phyloP scores from a whole-genome alignment of 37 sponge, comb jelly and placozoan genomes.

The Aplysina aerophoba region DNA sequence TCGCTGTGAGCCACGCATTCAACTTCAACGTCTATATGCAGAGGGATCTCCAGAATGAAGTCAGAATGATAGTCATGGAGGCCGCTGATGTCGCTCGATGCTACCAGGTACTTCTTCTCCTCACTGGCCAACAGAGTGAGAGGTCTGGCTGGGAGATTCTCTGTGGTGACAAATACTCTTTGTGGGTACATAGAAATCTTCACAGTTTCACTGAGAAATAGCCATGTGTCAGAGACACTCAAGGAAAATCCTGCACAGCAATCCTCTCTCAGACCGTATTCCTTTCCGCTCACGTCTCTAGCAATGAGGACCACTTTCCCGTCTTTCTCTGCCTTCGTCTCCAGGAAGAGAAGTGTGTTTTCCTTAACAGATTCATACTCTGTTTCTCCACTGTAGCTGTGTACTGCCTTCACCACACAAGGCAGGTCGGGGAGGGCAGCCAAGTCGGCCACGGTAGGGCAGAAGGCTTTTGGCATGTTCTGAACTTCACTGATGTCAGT shows the following conservation, averaged over 20 bases:
- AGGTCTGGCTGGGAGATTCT: background rate
- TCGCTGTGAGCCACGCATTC: slow-evolving; percentile 2
- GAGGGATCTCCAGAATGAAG: slow-evolving; percentile 19
- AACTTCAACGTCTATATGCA: slow-evolving; percentile 14
- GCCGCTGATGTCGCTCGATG: slow-evolving; percentile 24
- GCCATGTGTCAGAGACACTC: background rate
- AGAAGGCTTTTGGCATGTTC: background rate
- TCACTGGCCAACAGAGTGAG: background rate
- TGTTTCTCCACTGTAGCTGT: background rate
- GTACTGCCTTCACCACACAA: background rate
- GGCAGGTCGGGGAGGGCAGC: background rate
- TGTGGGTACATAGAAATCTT: background rate
- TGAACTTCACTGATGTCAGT: background rate
- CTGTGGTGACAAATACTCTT: background rate
- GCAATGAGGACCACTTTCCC: background rate
- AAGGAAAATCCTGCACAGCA: slow-evolving; percentile 12
- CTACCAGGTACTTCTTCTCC: slow-evolving; percentile 1
- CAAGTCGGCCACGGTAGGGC: slow-evolving; percentile 4
- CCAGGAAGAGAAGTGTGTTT: background rate
- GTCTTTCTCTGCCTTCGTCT: slow-evolving; percentile 9
- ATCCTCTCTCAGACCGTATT: slow-evolving; percentile 27
- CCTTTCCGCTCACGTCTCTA: slow-evolving; percentile 7
- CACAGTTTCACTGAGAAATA: background rate
- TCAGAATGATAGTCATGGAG: slow-evolving; percentile 1
- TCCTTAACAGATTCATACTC: background rate